phyloP scores from a whole-genome alignment of 2,888 invertebrate species.

The Nipponacmea schrenckii region DNA sequence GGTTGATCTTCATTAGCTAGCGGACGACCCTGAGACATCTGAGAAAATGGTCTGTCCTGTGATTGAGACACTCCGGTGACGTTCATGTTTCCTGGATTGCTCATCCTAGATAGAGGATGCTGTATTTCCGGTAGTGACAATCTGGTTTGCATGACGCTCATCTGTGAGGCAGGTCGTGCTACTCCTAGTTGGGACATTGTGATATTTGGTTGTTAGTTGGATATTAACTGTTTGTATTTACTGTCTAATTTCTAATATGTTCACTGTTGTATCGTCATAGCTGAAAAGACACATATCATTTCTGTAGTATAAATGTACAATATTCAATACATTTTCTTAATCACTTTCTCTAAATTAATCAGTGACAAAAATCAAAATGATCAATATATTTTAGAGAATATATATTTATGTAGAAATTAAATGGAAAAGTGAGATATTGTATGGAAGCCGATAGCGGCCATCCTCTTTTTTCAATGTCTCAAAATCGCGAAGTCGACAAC shows the following conservation, averaged over 20 bases:
- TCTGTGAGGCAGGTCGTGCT: conserved; percentile 42
- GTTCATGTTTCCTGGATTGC: conserved; percentile 56
- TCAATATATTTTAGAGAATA: too few species aligned
- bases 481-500: too few species aligned
- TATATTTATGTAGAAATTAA: too few species aligned
- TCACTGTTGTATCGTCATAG: too few species aligned
- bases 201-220: not conserved
- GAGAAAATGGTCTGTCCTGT: conserved; percentile 48
- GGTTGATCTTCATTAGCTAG: conserved; percentile 49
- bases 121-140: conserved; percentile 56
- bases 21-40: conserved; percentile 49
- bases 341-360: too few species aligned
- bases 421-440: too few species aligned
- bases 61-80: conserved; percentile 58
- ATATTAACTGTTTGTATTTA: not conserved
- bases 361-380: too few species aligned
- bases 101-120: conserved; percentile 63
- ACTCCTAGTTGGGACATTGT: conserved; percentile 56
- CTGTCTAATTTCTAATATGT: not conserved
- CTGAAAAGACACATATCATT: too few species aligned
- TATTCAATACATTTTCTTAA: too few species aligned
- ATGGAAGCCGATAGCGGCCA: too few species aligned
- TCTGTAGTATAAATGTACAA: too few species aligned
- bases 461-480: too few species aligned
- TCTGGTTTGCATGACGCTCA: conserved; percentile 41